Evolutionary conservation across 2,113 vertebrate genomes (phyloP), one percentile per base, ranked within the genome.

Genomic region (Macaca nemestrina): DNA sequence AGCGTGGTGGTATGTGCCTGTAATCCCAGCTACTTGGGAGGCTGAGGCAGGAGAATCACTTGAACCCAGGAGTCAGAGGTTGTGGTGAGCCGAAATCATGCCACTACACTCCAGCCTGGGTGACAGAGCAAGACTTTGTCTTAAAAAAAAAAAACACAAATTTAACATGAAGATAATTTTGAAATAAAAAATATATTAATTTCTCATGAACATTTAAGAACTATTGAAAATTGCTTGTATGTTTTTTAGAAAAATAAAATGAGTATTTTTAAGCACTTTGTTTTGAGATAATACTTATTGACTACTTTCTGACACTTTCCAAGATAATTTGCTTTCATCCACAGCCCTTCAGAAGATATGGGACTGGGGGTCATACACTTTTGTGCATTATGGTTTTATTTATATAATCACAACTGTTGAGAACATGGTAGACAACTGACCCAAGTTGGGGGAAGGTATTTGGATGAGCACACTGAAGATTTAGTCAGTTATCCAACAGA

Each of bases 321-420:
- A 61, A 22, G 14, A 32, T n/a, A 22, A 40, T 17, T 32, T 40
- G 9, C 8, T 4, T 12, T 50, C 23, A 79, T 38, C 22, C 20
- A 23, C 0, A 78, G 2, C 6, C 2, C 35, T 50, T 64, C 16
- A 48, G n/a, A 90, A 52, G 64, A 5, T 7, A 55, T 32, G 12
- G 2, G 6, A 4, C 3, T 27, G 22, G 6, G 30, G 1, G 11
- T 7, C 0, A 0, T 40, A 50, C 0, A 1, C 32, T 40, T 30
- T 11, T 52, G 17, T 32, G 11, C 32, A 5, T 61, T 48, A 70
- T 18, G 1, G 45, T 70, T 23, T 75, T 4, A 52, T 57, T 90
- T 22, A 72, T 17, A 30, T 84, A 13, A 25, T 43, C 13, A 83
- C 25, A 72, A 27, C 20, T 45, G 7, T 48, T 70, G 5, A 0